Percentiles rank a stretch among this genome's conserved stretches.
Conservation (phyloP, 2,888 invertebrate species). For the Trissoscelio sp. region DNA sequence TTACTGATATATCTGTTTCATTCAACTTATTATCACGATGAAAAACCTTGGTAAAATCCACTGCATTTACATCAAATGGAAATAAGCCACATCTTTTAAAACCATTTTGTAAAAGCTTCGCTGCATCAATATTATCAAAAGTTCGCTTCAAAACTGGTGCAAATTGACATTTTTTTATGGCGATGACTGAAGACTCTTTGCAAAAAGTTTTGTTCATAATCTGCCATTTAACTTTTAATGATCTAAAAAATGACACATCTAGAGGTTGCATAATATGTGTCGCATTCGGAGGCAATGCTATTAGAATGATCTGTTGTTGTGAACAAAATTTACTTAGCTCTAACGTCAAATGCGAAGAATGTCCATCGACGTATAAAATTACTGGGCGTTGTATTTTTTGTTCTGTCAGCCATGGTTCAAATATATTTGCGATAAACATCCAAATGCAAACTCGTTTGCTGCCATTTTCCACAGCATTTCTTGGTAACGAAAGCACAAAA, state of each 20-base stretch:
- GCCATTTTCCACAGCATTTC: too few relatives aligned
- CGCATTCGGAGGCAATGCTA: constrained; percentile 66
- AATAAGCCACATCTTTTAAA: constrained; percentile 28
- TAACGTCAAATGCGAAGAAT: constrained; percentile 72
- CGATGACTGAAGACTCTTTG: constrained; percentile 2
- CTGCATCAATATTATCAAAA: constrained; percentile 15
- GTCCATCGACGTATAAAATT: constrained; percentile 74
- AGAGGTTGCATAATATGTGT: constrained; percentile 71
- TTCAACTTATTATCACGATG: constrained; percentile 12
- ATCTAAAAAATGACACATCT: constrained; percentile 27
- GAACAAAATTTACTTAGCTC: constrained; percentile 72
- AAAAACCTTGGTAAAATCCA: constrained; percentile 10
- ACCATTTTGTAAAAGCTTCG: constrained; percentile 17
- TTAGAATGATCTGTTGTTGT: constrained; percentile 73
- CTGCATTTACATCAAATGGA: constrained; percentile 20
- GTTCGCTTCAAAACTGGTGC: constrained; percentile 19
- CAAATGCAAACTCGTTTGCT: too few relatives aligned
- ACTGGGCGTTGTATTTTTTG: constrained; percentile 71
- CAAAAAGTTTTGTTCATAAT: constrained; percentile 18
- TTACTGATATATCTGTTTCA: background rate
- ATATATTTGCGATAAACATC: constrained; percentile 76
- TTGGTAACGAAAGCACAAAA: too few relatives aligned
- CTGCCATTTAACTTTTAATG: constrained; percentile 21
- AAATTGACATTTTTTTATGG: constrained; percentile 29
- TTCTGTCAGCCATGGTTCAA: constrained; percentile 73